These are phyloP conservation scores for Cynoglossus semilaevis DNA, from an alignment of 2,113 vertebrate genomes.

Conservation along the genomic window DNA sequence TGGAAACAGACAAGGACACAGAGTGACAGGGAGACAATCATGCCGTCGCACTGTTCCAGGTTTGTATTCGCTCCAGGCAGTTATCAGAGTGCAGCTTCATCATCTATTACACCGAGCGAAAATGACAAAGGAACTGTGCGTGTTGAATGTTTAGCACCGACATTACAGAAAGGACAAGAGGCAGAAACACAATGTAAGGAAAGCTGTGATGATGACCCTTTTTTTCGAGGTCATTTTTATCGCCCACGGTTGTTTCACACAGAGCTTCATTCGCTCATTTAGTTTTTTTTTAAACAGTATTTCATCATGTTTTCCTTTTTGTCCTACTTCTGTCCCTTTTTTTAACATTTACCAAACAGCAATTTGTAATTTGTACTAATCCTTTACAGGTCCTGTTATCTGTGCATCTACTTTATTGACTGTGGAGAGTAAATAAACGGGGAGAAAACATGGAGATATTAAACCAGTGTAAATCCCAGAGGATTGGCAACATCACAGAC, in stretches of 20 bases:
- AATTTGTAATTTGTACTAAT: not conserved
- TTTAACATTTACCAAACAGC: not conserved
- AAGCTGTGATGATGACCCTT: not conserved
- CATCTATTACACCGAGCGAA: not conserved
- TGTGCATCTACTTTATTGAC: not conserved
- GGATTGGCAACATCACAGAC: slow-evolving; percentile 6
- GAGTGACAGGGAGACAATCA: not conserved
- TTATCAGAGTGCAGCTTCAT: not conserved
- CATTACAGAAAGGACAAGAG: not conserved
- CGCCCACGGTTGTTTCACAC: too few species aligned
- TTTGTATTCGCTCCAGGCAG: not conserved
- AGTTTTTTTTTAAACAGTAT: not conserved
- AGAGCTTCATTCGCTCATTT: too few species aligned
- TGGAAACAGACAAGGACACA: not conserved
- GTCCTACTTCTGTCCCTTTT: not conserved
- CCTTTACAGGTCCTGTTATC: not conserved
- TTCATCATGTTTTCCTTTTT: not conserved
- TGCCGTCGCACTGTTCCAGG: not conserved
- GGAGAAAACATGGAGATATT: not conserved
- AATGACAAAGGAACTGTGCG: not conserved
- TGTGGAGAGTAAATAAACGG: not conserved
- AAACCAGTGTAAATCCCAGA: not conserved
- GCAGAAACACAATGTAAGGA: not conserved
- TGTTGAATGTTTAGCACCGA: not conserved
- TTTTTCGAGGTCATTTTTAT: not conserved